Evolutionary conservation across 2,888 invertebrate species (phyloP), one percentile per base, ranked within the genome.

Genomic region (Drosophila tanythrix): DNA sequence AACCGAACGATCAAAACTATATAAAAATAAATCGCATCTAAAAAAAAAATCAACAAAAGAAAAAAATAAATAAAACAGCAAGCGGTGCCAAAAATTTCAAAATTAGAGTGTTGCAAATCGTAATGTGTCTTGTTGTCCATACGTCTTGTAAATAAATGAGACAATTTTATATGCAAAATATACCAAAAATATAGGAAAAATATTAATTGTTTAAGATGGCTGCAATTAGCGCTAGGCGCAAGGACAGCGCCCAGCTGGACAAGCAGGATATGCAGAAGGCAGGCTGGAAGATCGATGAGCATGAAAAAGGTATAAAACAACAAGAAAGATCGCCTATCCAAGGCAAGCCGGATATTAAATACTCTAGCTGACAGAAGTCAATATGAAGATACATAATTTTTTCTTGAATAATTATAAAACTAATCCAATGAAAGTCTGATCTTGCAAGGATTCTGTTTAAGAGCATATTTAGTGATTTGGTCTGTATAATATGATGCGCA

Each of bases 201-300:
- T 7, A 27, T 0, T 13, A 25, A 25, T 2, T 46, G 7, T 8
- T 3, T 29, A 60, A 53, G 7, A 89, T 86, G 85, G 70, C 82
- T 21, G 43, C 67, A 3, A n/a, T 76, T 11, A 67, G 72, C 31
- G 35, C 66, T 11, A 73, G 61, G 11, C 88, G 81, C 50, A 88
- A 83, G 38, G 76, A 74, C 6, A 81, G 79, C 73, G 73, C 67
- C 46, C 79, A 79, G 40, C 67, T 80, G 27, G 85, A 46, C 25
- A 46, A 15, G 15, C 46, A 83, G 65, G 78, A 81, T n/a, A 90
- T 91, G 90, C 91, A 92, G 68, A 91, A 88, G 64, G 92, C 91
- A 55, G 92, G 92, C 76, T 92, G 92, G 92, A 92, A 91, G 62
- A 88, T 92, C 51, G 90, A 91, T 68, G 88, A 91, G 61, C 84